phyloP scores from a whole-genome alignment of 2,888 invertebrate species.

The Clepsis dumicolana region DNA sequence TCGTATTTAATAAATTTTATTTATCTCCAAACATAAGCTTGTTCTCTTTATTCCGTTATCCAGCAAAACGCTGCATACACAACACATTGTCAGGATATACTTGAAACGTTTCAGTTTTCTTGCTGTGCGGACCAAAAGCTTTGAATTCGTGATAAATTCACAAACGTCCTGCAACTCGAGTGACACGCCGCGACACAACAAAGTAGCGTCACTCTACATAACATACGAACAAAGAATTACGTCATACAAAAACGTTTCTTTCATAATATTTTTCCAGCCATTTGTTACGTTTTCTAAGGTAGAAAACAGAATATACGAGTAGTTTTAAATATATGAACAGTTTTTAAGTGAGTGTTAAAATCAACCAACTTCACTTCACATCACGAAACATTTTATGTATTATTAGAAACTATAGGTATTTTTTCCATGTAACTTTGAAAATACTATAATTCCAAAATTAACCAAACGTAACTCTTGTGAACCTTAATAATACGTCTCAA shows the following conservation, averaged over 20 bases:
- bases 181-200: slow-evolving; percentile 29
- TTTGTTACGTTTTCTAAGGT: not conserved
- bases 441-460: too few relatives aligned
- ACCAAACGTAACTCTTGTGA: too few relatives aligned
- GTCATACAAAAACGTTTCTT: slow-evolving; percentile 20
- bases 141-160: slow-evolving; percentile 42
- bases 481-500: too few relatives aligned
- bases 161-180: slow-evolving; percentile 35
- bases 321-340: too few relatives aligned
- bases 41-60: not conserved
- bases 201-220: slow-evolving; percentile 32
- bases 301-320: not conserved
- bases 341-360: too few relatives aligned
- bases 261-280: not conserved
- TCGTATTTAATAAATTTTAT: too few relatives aligned
- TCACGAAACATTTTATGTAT: too few relatives aligned
- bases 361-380: too few relatives aligned
- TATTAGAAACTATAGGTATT: too few relatives aligned
- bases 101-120: slow-evolving; percentile 35
- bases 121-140: slow-evolving; percentile 33
- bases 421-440: too few relatives aligned
- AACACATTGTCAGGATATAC: slow-evolving; percentile 32
- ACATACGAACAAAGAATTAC: slow-evolving; percentile 32
- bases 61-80: slow-evolving; percentile 1
- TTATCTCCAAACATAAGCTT: not conserved